phyloP scores from a whole-genome alignment of 2,888 invertebrate genomes.

The Caenorhabditis wallacei region DNA sequence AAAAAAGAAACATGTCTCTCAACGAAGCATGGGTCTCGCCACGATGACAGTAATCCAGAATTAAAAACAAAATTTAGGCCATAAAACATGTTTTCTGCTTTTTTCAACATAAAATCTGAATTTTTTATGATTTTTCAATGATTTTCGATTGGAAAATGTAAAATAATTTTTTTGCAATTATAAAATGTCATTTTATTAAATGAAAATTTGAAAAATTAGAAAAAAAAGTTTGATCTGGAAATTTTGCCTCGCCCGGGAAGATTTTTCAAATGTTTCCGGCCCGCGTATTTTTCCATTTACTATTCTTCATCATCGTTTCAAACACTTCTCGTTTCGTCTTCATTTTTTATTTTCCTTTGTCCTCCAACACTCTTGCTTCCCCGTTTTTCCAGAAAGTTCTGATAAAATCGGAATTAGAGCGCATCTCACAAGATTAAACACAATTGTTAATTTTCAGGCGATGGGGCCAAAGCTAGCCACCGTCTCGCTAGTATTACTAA shows the following conservation, averaged over 20 bases:
- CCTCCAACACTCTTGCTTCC: neutral
- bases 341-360: neutral
- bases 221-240: neutral
- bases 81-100: neutral
- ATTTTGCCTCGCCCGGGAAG: constrained; percentile 1
- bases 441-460: constrained; percentile 43
- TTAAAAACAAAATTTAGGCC: neutral
- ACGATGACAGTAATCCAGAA: constrained; percentile 2
- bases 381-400: too few relatives aligned
- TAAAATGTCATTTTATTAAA: too few relatives aligned
- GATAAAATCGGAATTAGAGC: too few relatives aligned
- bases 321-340: neutral
- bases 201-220: neutral
- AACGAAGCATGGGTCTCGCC: constrained; percentile 15
- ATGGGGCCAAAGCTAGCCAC: constrained; percentile 61
- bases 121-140: neutral
- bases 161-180: neutral
- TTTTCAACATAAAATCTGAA: neutral
- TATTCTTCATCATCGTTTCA: neutral
- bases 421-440: too few relatives aligned
- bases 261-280: neutral
- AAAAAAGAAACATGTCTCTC: too few relatives aligned
- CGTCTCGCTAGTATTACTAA: constrained; percentile 47
- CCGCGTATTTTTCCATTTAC: neutral
- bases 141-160: neutral